Evolutionary conservation across 1,140 invertebrate species (phyloP).

Genomic region (Oryzaephilus surinamensis): DNA sequence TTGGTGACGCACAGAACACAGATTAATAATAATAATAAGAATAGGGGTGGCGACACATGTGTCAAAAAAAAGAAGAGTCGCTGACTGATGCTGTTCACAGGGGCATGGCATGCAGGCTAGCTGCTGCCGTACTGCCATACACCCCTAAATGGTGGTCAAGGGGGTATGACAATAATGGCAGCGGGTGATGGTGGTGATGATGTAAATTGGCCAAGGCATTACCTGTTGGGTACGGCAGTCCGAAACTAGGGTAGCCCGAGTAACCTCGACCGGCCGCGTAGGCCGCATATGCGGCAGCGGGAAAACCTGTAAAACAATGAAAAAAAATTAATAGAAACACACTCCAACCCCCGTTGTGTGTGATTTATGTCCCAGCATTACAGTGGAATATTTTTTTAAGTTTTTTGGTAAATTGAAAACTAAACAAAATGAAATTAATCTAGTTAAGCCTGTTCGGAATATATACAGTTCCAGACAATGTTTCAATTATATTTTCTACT

Average conservation of each 20-base stretch:
- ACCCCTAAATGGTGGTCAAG: conserved; percentile 48
- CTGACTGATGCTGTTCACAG: no score
- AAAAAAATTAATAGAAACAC: conserved; percentile 17
- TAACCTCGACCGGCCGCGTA: conserved; percentile 88
- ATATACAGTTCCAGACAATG: no score
- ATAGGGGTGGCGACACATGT: no score
- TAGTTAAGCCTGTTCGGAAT: no score
- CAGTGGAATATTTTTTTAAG: no score
- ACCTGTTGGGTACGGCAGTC: conserved; percentile 93
- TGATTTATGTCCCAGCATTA: no score
- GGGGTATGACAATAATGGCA: conserved; percentile 42
- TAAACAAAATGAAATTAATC: no score
- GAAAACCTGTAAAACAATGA: conserved; percentile 69
- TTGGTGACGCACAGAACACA: no score
- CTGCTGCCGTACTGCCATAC: conserved; percentile 38
- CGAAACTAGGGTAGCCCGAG: conserved; percentile 92
- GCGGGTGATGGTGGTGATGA: conserved; percentile 46
- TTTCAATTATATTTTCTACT: no score
- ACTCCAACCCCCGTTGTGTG: no score
- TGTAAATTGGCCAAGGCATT: conserved; percentile 64
- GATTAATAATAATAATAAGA: no score
- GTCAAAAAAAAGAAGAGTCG: conserved; percentile 19
- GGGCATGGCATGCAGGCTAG: conserved; percentile 65
- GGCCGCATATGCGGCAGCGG: conserved; percentile 82
- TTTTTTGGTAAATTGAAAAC: no score